Evolutionary conservation across 2,113 vertebrate genomes (phyloP).

Genomic region (Phylloscopus trochilus): DNA sequence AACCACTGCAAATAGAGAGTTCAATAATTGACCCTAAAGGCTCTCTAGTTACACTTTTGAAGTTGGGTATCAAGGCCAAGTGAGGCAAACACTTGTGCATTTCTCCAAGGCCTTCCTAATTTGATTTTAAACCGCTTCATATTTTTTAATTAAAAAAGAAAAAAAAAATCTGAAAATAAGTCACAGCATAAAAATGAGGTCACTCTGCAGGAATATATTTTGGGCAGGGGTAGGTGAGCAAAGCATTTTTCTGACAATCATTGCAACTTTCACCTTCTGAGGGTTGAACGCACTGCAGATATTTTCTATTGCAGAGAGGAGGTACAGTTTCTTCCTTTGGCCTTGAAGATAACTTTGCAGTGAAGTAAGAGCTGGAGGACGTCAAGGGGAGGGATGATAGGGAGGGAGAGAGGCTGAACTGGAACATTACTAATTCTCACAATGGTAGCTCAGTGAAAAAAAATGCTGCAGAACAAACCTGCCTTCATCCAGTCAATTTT

Average conservation of each 20-base stretch:
- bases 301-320: background rate
- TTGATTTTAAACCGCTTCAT: background rate
- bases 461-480: constrained; percentile 42
- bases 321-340: background rate
- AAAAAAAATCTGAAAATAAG: background rate
- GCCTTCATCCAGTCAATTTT: constrained; percentile 42
- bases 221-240: background rate
- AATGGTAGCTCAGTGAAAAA: constrained; percentile 48
- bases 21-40: background rate
- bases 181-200: background rate
- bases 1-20: background rate
- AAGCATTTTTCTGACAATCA: background rate
- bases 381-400: background rate
- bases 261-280: background rate
- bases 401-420: background rate
- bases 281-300: background rate
- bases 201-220: background rate
- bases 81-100: background rate
- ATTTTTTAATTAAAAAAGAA: background rate
- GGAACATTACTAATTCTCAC: constrained; percentile 25
- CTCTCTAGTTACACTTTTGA: background rate
- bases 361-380: constrained; percentile 22
- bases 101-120: background rate
- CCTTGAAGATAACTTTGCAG: constrained; percentile 7
- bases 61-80: background rate